Evolutionary conservation across 1,140 invertebrate genomes (phyloP), one percentile per base, ranked within the genome.

Genomic region (Trypoxylus dichotomus): DNA sequence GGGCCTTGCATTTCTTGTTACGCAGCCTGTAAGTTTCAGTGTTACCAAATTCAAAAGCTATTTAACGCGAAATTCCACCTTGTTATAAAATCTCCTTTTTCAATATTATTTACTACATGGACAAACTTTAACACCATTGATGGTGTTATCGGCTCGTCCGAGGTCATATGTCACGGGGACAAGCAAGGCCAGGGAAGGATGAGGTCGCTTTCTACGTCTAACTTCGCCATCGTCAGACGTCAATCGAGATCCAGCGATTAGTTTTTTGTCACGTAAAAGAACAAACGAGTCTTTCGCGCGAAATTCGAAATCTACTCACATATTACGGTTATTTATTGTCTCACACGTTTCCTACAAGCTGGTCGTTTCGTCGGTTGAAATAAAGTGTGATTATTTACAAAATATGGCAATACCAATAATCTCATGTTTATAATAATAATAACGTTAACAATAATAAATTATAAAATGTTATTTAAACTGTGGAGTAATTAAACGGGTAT

Each of bases 381-480:
- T 54, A 68, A 68, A 68, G 24, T 68, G 60, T 24, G 60, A 68
- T 68, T 68, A 68, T 68, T 68, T 68, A 68, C 24, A 27, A 68
- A 68, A 68, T 68, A 68, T 24, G 7, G 60, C 21, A 68, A 68
- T 68, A 68, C 60, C 21, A 68, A 68, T 68, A 68, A 68, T 68
- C 60, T 68, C 60, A 10, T 68, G 60, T 68, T 68, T 68, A 68
- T 68, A 68, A 68, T 68, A 68, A 68, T 24, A 68, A 68, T 29
- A 29, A 29, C 60, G 27, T 68, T 29, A 68, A 68, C 60, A 68
- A 68, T 27, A 68, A 68, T 68, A 68, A 68, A 68, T 68, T 68
- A 68, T 68, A 27, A 68, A 68, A 68, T 68, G 60, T 68, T 68
- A 68, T 68, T 68, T 68, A 68, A 68, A 68, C 60, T 68, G 60